These are phyloP conservation scores for Nebria brevicollis DNA, from an alignment of 2,888 invertebrate species.

Conservation along the genomic window DNA sequence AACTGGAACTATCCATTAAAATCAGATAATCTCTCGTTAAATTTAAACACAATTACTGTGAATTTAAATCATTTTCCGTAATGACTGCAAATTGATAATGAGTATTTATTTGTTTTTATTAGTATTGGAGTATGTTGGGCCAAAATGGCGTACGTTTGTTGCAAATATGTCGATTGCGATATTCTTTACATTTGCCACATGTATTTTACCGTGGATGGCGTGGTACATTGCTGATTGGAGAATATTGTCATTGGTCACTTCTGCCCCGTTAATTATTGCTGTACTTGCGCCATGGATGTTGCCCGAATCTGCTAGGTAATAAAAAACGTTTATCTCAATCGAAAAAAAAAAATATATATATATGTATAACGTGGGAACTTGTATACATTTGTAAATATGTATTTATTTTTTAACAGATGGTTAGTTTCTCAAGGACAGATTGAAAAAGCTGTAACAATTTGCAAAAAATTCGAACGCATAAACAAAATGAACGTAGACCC, in stretches of 20 bases:
- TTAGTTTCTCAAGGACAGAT: constrained; percentile 86
- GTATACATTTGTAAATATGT: not conserved
- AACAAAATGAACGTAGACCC: constrained; percentile 81
- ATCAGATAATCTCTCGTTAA: too few species aligned
- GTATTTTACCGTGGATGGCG: constrained; percentile 86
- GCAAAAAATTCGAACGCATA: constrained; percentile 82
- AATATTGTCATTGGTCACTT: constrained; percentile 78
- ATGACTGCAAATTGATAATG: too few species aligned
- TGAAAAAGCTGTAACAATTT: constrained; percentile 79
- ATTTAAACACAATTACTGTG: too few species aligned
- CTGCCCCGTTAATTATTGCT: constrained; percentile 78
- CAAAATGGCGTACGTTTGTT: constrained; percentile 89
- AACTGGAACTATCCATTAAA: too few species aligned
- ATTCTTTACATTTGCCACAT: constrained; percentile 85
- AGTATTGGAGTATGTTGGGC: constrained; percentile 90
- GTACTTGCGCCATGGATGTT: constrained; percentile 80
- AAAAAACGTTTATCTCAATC: not conserved
- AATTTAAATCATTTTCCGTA: too few species aligned
- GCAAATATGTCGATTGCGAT: constrained; percentile 92
- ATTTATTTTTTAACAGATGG: constrained; percentile 71
- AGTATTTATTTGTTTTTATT: constrained; percentile 49
- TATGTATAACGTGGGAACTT: not conserved
- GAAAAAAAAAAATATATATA: not conserved
- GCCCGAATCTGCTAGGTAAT: constrained; percentile 85
- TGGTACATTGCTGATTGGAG: constrained; percentile 84